Conservation (phyloP, 2,113 vertebrate species). For the Micronycteris hirsuta region DNA sequence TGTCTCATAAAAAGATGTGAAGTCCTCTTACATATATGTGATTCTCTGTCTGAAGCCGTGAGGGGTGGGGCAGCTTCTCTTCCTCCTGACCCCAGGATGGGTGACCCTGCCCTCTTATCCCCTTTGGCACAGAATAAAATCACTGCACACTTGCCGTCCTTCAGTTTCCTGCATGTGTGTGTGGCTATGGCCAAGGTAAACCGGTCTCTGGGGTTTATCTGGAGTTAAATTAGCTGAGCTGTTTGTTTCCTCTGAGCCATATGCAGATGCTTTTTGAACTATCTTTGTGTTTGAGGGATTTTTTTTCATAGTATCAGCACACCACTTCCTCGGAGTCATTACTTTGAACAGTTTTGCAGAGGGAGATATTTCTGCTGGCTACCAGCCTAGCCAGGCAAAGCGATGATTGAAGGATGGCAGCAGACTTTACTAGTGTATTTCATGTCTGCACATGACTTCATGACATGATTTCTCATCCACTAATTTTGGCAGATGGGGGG, state of each 20-base stretch:
- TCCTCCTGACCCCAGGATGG: neutral
- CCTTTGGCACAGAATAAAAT: constrained; percentile 15
- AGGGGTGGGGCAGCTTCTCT: neutral
- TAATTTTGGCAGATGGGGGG: constrained; percentile 2
- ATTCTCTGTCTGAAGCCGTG: neutral
- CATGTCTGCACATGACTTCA: constrained; percentile 38
- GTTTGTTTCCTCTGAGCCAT: constrained; percentile 55
- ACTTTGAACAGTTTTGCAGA: constrained; percentile 52
- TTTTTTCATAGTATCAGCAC: constrained; percentile 60
- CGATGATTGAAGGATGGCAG: neutral
- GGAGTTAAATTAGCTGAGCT: constrained; percentile 61
- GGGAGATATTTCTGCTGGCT: constrained; percentile 55
- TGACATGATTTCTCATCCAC: constrained; percentile 44
- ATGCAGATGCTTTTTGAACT: constrained; percentile 61
- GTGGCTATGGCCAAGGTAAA: constrained; percentile 44
- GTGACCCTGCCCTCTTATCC: neutral
- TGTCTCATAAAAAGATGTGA: neutral
- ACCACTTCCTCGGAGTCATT: constrained; percentile 66
- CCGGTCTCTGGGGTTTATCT: constrained; percentile 47
- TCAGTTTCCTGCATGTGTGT: neutral
- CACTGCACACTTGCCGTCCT: neutral
- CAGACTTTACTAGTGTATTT: neutral
- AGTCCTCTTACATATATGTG: neutral
- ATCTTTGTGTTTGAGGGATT: constrained; percentile 36
- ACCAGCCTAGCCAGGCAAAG: constrained; percentile 13